Base-by-base conservation (phyloP, 2,888 invertebrate species). In the Acleris holmiana region DNA sequence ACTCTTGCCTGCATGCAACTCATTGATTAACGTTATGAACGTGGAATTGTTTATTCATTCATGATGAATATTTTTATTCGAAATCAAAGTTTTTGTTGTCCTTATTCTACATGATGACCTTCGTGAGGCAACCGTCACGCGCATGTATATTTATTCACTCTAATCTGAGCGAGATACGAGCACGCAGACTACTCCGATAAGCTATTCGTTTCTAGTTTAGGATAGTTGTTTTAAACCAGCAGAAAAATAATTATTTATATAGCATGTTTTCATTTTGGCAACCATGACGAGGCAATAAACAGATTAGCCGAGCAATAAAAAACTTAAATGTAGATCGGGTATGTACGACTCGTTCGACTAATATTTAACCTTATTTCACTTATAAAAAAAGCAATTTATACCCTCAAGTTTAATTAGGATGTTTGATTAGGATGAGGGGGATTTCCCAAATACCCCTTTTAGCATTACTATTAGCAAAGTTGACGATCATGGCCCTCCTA, bases 1-100 rank as follows among this genome's bases (percentile, higher is more conserved):
- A 81, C 87, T 86, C 82, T 85, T 86, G 88, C 87, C 85, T 90
- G 90, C 91, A 89, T 91, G 89, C 90, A 88, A 91, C 87, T 91
- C 91, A 92, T 92, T 92, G 91, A 92, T 92, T 91, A 89, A 91
- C 89, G 88, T 88, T 90, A 91, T 89, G 90, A 89, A 89, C 91
- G 89, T 88, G 86, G 87, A 91, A 90, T 91, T 91, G 90, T 89
- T 90, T 89, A 89, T 91, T 91, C 92, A 91, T 92, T 92, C 91
- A 91, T 88, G 82, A 87, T 86, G 82, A 85, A 89, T 89, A 90
- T 82, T 89, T 87, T 88, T 86, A 86, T 89, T 84, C 83, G 73
- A 85, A 86, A 86, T 80, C 72, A 76, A 82, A 75, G 78, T 83
- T 85, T 84, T 84, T 82, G 77, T 80, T 80, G 77, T 76, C 74